These are phyloP conservation scores for Diadema setosum DNA, from an alignment of 35 echinoderm and acorn worm species.

Conservation along the genomic window DNA sequence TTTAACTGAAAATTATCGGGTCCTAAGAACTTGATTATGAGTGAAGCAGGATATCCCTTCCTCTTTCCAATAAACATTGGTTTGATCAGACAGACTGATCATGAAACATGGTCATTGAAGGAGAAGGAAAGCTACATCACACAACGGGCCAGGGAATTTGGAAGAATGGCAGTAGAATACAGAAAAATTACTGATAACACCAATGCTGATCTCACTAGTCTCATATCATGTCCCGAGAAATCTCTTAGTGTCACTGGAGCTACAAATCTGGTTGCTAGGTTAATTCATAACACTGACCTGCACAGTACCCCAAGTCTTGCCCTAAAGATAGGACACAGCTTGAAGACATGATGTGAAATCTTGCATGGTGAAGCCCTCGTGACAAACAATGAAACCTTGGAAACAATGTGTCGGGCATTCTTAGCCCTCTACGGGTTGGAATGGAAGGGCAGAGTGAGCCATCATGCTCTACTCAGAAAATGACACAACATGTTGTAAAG, in stretches of 20 bases:
- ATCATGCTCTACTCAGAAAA: too few relatives aligned
- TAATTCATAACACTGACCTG: background rate
- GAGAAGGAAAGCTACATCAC: background rate
- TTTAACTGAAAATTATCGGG: background rate
- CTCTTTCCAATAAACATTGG: background rate
- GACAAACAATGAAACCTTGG: background rate
- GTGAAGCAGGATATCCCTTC: background rate
- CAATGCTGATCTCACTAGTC: background rate
- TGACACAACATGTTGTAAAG: too few relatives aligned
- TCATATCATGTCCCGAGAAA: background rate
- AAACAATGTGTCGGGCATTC: background rate
- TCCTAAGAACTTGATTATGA: background rate
- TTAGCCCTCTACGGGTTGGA: background rate
- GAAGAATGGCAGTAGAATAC: background rate
- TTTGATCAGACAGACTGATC: too few relatives aligned
- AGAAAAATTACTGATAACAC: background rate
- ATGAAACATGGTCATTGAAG: background rate
- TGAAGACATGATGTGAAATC: background rate
- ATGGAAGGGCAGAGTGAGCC: too few relatives aligned
- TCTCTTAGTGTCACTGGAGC: background rate
- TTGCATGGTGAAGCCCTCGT: background rate
- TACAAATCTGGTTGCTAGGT: background rate
- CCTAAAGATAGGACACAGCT: slow-evolving; percentile 23
- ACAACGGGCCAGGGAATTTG: background rate
- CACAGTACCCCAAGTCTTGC: slow-evolving; percentile 25